Conservation (phyloP, 2,113 vertebrate species). For the Todiramphus saurophagus region DNA sequence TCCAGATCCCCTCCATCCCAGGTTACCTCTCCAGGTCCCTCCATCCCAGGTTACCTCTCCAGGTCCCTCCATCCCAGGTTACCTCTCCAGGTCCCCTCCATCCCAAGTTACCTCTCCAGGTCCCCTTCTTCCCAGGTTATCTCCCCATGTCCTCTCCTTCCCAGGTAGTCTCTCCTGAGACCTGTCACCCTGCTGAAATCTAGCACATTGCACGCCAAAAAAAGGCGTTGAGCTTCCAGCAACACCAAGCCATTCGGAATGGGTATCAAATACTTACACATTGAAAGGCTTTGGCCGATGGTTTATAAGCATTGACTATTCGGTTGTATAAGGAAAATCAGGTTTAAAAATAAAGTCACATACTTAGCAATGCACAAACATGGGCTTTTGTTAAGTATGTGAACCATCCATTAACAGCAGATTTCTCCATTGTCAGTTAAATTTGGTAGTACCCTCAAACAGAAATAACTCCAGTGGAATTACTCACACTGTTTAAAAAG, state of each 20-base stretch:
- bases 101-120: not conserved
- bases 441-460: not conserved
- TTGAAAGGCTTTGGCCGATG: not conserved
- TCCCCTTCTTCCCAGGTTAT: not conserved
- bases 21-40: too few relatives aligned
- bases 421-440: conserved; percentile 3
- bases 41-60: too few relatives aligned
- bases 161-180: not conserved
- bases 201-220: not conserved
- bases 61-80: too few relatives aligned
- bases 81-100: too few relatives aligned
- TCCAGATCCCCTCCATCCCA: too few relatives aligned
- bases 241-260: not conserved
- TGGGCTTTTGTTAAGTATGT: not conserved
- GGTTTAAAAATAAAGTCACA: not conserved
- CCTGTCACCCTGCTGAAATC: not conserved
- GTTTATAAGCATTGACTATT: not conserved
- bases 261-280: not conserved
- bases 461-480: conserved; percentile 9
- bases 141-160: not conserved
- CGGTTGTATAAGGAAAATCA: not conserved
- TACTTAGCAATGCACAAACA: not conserved
- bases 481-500: not conserved
- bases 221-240: not conserved
- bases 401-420: not conserved